phyloP scores from a whole-genome alignment of 2,888 invertebrate genomes.

The Zaprionus obscuricornis region DNA sequence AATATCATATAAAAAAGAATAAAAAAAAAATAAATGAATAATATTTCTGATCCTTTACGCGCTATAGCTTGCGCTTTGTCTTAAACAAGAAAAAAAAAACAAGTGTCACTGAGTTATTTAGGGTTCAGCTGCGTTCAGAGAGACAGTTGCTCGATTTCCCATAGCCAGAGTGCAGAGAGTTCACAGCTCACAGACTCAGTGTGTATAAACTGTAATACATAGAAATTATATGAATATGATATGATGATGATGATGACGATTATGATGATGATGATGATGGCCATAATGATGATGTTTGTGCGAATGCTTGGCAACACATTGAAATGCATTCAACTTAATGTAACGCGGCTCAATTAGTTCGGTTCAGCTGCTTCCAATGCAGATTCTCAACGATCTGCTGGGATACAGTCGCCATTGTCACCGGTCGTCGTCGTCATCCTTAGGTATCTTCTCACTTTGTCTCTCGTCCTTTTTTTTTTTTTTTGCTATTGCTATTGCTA shows the following conservation, averaged over 20 bases:
- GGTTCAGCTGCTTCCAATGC: slow-evolving; percentile 82
- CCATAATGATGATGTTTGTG: slow-evolving; percentile 40
- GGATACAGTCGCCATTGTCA: slow-evolving; percentile 46
- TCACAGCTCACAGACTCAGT: slow-evolving; percentile 22
- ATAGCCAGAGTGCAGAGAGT: slow-evolving; percentile 10
- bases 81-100: too few relatives aligned
- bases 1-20: too few relatives aligned
- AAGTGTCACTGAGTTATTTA: too few relatives aligned
- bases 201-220: not conserved
- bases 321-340: slow-evolving; percentile 83
- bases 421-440: not conserved
- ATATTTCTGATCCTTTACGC: too few relatives aligned
- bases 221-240: slow-evolving; percentile 20
- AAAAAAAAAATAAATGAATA: too few relatives aligned
- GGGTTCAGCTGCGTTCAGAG: too few relatives aligned
- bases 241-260: slow-evolving; percentile 30
- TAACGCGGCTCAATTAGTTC: slow-evolving; percentile 84
- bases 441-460: slow-evolving; percentile 7
- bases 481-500: slow-evolving; percentile 28
- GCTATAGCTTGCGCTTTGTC: too few relatives aligned
- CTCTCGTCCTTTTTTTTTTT: slow-evolving; percentile 19
- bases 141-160: slow-evolving; percentile 66
- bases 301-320: slow-evolving; percentile 77
- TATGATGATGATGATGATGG: slow-evolving; percentile 28
- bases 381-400: slow-evolving; percentile 51